These are phyloP conservation scores for Caenorhabditis doughertyi DNA, from an alignment of 2,888 invertebrate genomes.

Conservation along the genomic window DNA sequence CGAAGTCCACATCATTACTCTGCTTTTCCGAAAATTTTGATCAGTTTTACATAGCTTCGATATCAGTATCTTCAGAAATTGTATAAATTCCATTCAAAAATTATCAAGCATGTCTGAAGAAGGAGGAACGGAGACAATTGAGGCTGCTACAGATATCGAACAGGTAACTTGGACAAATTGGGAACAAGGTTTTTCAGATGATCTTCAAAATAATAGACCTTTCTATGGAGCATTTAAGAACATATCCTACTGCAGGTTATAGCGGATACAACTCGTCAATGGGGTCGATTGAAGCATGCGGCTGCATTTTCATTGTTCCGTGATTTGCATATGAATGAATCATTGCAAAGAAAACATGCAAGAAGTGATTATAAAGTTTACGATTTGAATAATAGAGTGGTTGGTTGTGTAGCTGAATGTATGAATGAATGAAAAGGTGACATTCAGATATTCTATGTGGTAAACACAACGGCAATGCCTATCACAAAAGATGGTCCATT, in stretches of 20 bases:
- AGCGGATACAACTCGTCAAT: slow-evolving; percentile 12
- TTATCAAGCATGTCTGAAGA: slow-evolving; percentile 43
- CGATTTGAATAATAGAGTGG: slow-evolving; percentile 62
- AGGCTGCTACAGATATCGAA: neutral
- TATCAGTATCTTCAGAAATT: too few species aligned
- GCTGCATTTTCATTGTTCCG: slow-evolving; percentile 59
- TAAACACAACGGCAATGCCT: slow-evolving; percentile 46
- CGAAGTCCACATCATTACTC: too few species aligned
- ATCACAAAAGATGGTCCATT: slow-evolving; percentile 61
- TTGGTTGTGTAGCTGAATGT: neutral
- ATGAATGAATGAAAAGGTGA: neutral
- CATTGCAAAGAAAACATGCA: slow-evolving; percentile 42
- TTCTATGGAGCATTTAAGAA: neutral
- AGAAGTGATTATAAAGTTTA: slow-evolving; percentile 60
- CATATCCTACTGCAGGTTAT: neutral
- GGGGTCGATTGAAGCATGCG: slow-evolving; percentile 46
- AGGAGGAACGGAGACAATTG: neutral
- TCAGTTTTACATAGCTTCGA: too few species aligned
- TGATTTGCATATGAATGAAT: slow-evolving; percentile 42
- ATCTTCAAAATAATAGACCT: too few species aligned
- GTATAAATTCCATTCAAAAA: slow-evolving; percentile 27
- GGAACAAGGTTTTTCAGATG: too few species aligned
- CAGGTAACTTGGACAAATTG: neutral
- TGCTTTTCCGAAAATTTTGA: too few species aligned
- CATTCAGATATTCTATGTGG: slow-evolving; percentile 57